Evolutionary conservation across 1,140 invertebrate species (phyloP).

Genomic region (Lordiphosa collinella): DNA sequence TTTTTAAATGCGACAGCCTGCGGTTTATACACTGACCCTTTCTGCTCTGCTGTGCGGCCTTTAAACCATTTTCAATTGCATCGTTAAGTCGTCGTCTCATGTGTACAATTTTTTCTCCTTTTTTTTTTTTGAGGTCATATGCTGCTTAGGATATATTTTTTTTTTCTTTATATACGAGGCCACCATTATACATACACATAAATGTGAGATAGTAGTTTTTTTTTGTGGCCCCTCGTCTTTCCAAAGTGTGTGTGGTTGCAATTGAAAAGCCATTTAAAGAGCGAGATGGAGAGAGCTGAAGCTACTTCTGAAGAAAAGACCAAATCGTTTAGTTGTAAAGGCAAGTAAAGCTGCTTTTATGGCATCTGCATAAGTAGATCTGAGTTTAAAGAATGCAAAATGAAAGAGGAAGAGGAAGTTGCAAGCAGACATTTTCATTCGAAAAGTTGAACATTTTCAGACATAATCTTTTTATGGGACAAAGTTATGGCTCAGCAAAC

Average conservation of each 20-base stretch:
- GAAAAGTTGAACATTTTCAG: too few species aligned
- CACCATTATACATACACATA: background rate
- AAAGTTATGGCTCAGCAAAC: too few species aligned
- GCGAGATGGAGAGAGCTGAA: background rate
- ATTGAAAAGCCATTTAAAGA: conserved; percentile 66
- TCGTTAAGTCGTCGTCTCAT: conserved; percentile 40
- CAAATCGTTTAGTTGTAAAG: too few species aligned
- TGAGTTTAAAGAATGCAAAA: too few species aligned
- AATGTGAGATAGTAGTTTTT: background rate
- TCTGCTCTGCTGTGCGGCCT: background rate
- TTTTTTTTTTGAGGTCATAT: conserved; percentile 29
- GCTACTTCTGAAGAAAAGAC: too few species aligned
- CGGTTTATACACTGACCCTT: too few species aligned
- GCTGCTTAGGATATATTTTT: conserved; percentile 24
- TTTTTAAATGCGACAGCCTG: conserved; percentile 31
- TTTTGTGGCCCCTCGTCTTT: background rate
- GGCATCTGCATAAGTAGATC: too few species aligned
- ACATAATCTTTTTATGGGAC: too few species aligned
- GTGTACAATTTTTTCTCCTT: conserved; percentile 2
- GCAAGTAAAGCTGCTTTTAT: too few species aligned
- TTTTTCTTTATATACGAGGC: conserved; percentile 11
- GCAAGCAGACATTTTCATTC: too few species aligned
- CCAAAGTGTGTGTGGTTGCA: conserved; percentile 32
- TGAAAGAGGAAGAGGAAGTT: too few species aligned
- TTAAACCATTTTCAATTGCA: conserved; percentile 59